These are phyloP conservation scores for Pempheris klunzingeri DNA, from an alignment of 2,797 vertebrate genomes.

Conservation along the genomic window DNA sequence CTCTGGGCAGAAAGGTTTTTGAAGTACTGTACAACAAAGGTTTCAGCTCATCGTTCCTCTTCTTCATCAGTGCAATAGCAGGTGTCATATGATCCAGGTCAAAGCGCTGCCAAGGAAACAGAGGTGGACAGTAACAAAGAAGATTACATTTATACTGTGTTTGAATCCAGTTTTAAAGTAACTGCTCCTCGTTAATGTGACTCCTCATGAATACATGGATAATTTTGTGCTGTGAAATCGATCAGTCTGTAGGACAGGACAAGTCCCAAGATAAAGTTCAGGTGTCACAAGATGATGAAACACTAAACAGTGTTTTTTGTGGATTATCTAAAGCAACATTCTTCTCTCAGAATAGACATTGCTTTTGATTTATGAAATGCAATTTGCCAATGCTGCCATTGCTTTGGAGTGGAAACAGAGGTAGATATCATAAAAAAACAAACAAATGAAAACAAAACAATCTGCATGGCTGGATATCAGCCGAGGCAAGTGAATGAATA, in stretches of 20 bases:
- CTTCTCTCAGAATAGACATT: not conserved
- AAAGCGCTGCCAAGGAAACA: conserved; percentile 66
- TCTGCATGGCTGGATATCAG: not conserved
- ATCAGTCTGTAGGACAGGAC: not conserved
- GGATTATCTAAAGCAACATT: too few relatives aligned
- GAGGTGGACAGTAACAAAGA: not conserved
- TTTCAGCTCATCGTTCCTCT: conserved; percentile 77
- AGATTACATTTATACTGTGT: not conserved
- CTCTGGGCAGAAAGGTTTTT: conserved; percentile 47
- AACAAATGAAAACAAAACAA: not conserved
- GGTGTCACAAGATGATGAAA: not conserved
- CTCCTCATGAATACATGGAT: not conserved
- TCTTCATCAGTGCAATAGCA: conserved; percentile 80
- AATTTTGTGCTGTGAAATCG: not conserved
- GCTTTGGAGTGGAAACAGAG: not conserved
- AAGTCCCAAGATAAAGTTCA: not conserved
- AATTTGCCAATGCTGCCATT: not conserved
- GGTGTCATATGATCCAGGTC: conserved; percentile 68
- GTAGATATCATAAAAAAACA: not conserved
- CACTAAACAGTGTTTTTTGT: too few relatives aligned
- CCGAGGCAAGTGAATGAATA: not conserved
- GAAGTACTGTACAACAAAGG: conserved; percentile 47
- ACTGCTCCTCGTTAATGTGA: not conserved
- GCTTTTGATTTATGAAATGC: not conserved
- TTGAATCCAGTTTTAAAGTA: not conserved